phyloP scores from a whole-genome alignment of 2,888 invertebrate species.

The Meandrusa payeni region DNA sequence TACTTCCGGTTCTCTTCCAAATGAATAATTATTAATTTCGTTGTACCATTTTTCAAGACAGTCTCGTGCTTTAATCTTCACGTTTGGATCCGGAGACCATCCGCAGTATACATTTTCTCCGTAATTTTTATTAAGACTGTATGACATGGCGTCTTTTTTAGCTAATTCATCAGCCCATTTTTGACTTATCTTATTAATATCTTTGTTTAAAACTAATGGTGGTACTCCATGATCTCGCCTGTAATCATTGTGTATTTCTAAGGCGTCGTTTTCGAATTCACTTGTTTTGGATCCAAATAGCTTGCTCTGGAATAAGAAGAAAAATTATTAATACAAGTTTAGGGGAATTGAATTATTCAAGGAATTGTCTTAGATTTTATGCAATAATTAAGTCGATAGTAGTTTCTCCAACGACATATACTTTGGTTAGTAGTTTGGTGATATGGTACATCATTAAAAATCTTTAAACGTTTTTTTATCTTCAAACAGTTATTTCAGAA shows the following conservation, averaged over 20 bases:
- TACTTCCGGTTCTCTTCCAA: constrained; percentile 83
- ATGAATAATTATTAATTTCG: constrained; percentile 86
- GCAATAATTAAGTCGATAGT: too few relatives aligned
- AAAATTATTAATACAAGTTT: neutral
- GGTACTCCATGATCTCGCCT: constrained; percentile 67
- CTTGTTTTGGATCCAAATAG: constrained; percentile 60
- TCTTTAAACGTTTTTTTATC: too few relatives aligned
- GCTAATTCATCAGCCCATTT: constrained; percentile 87
- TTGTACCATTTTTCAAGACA: constrained; percentile 89
- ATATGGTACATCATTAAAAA: too few relatives aligned
- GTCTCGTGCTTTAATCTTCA: constrained; percentile 84
- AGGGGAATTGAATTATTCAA: too few relatives aligned
- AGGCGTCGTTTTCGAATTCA: constrained; percentile 66
- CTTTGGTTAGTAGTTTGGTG: too few relatives aligned
- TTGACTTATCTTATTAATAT: constrained; percentile 83
- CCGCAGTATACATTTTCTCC: constrained; percentile 87
- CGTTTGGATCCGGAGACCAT: constrained; percentile 84
- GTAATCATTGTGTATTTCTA: constrained; percentile 67
- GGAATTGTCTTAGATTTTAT: too few relatives aligned
- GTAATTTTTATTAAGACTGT: constrained; percentile 83
- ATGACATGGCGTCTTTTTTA: constrained; percentile 82
- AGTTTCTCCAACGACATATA: too few relatives aligned
- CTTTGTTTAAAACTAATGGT: constrained; percentile 79
- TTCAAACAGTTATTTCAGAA: too few relatives aligned
- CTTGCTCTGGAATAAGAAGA: constrained; percentile 58